Evolutionary conservation across 2,113 vertebrate species (phyloP), one percentile per base, ranked within the genome.

Genomic region (Herpailurus yagouaroundi): DNA sequence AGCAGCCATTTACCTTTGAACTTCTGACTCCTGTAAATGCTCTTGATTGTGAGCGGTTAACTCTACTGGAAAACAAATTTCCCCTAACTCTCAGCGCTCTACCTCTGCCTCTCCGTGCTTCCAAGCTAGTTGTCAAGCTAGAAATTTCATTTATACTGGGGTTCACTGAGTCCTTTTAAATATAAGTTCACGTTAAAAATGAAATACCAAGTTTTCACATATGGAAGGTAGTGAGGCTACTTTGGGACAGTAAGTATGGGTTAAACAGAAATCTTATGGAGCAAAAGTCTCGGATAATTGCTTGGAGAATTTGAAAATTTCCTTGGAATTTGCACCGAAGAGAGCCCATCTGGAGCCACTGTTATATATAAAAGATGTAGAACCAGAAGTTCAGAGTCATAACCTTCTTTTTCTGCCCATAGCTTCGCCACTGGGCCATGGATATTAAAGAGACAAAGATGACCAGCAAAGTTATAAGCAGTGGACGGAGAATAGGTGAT

Each of bases 1-100:
- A 94, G 25, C 71, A 36, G 4, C 9, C 29, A 15, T 81, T 97
- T 95, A 31, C 57, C 82, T 98, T 86, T 95, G 93, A 98, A 95
- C 36, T 25, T 6, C 11, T 60, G 25, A 57, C 96, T 45, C 45
- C 76, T 84, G 11, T 86, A 97, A 97, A 38, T 3, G 0, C 1
- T 91, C 77, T 89, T 92, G 74, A 93, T 81, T n/a, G 18, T 4
- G 57, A 45, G 11, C 63, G 73, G 12, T 89, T 93, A 87, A 86
- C 93, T 76, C 55, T 52, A 48, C 7, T 23, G 45, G 64, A 89
- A 95, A 94, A 81, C 38, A 13, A 27, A 8, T 69, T 94, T 68
- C 45, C 55, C 57, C 38, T 33, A 36, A 29, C n/a, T 31, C 3
- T 19, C 12, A 5, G 18, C 10, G 31, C 21, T 14, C 0, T 36